Base-by-base conservation (phyloP, 1,140 invertebrate species). In the Lanistes nyassanus region DNA sequence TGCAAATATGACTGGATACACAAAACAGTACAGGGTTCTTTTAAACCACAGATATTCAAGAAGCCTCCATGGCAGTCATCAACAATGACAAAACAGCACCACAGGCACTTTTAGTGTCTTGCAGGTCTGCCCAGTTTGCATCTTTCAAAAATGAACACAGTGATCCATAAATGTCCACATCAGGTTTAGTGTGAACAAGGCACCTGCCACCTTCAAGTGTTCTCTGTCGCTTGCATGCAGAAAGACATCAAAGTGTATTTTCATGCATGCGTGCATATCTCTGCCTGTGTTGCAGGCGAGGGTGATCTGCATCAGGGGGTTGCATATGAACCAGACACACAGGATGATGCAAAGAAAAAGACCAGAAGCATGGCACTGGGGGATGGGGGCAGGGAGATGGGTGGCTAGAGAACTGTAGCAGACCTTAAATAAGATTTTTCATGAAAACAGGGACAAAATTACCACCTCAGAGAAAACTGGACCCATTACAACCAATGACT, bases 291-390 rank as follows among this genome's bases (percentile, higher is more conserved):
- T n/a, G n/a, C n/a, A n/a, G n/a, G n/a, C n/a, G n/a, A n/a, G n/a
- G n/a, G n/a, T n/a, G n/a, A n/a, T n/a, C n/a, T n/a, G n/a, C n/a
- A n/a, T n/a, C n/a, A n/a, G n/a, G n/a, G n/a, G n/a, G n/a, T n/a
- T n/a, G n/a, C n/a, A n/a, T n/a, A n/a, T n/a, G 23, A 23, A 60
- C 7, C 58, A 60, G 58, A 60, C 58, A 60, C n/a, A 60, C 58
- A 60, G 23, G 58, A 9, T 31, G n/a, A 9, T 6, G 31, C 58
- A 60, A 9, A 60, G 58, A 60, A 9, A 60, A 31, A 60, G 58
- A 60, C 58, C 7, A 31, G 23, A 23, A 31, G 31, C 6, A 60
- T 6, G 31, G 23, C 7, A 6, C 7, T 23, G 6, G n/a, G 31
- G 58, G 31, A 6, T 26, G 31, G 23, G 7, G 31, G 23, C 7